phyloP scores from a whole-genome alignment of 2,113 vertebrate species.

The Callorhinus ursinus region DNA sequence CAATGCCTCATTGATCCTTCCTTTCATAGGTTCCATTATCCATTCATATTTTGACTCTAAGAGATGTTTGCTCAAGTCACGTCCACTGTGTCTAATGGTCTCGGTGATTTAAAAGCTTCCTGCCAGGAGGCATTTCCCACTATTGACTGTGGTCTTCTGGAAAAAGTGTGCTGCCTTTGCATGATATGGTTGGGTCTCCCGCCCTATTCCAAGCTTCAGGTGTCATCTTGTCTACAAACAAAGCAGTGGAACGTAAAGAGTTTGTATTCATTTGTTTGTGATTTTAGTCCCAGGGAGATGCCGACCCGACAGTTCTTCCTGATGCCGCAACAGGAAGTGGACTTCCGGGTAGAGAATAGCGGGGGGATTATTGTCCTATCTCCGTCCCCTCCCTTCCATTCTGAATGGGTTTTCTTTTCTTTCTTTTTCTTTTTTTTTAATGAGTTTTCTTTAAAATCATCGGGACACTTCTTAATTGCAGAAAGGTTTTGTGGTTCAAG shows the following conservation, averaged over 20 bases:
- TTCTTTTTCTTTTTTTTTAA: too few species aligned
- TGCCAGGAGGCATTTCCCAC: conserved; percentile 62
- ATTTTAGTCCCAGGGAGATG: background rate
- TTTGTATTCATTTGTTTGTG: background rate
- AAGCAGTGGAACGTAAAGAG: background rate
- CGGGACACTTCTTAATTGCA: background rate
- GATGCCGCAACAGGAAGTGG: fast-evolving
- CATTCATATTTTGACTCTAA: conserved; percentile 58
- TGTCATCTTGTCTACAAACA: background rate
- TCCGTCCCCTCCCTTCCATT: background rate
- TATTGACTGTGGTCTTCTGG: conserved; percentile 60
- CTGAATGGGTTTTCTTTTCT: background rate
- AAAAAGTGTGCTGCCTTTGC: background rate
- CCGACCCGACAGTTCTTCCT: background rate
- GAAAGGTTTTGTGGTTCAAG: background rate
- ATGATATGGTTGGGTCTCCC: background rate
- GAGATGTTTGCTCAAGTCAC: conserved; percentile 52
- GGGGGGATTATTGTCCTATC: background rate
- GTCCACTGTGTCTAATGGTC: conserved; percentile 61
- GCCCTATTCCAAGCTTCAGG: background rate
- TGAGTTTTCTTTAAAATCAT: too few species aligned
- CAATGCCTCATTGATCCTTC: conserved; percentile 51
- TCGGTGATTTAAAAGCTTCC: conserved; percentile 70
- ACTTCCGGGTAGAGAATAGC: background rate
- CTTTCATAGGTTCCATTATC: conserved; percentile 57